Evolutionary conservation across 2,797 vertebrate genomes (phyloP).

Genomic region (Delichon dasypus): DNA sequence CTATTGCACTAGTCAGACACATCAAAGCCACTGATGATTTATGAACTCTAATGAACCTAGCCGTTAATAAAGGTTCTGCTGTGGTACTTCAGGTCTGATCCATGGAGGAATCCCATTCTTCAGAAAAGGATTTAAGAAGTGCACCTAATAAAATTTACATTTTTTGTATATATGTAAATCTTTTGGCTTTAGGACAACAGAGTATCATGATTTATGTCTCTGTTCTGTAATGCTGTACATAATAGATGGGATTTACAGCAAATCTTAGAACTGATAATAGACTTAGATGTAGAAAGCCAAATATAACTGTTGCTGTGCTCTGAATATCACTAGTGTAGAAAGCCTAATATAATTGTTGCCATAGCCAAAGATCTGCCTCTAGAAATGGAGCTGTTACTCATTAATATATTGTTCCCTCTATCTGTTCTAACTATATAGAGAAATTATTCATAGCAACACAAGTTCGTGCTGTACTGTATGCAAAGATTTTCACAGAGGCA

Average conservation of each 20-base stretch:
- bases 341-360: too few species aligned
- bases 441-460: background rate
- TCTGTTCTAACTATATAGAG: background rate
- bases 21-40: background rate
- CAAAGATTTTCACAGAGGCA: background rate
- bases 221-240: background rate
- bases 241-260: background rate
- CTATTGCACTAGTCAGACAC: background rate
- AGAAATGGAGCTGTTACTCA: background rate
- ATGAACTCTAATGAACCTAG: background rate
- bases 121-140: background rate
- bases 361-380: background rate
- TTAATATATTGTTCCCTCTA: background rate
- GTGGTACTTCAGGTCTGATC: background rate
- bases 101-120: background rate
- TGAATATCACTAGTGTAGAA: too few species aligned
- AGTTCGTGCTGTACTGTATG: fast-evolving
- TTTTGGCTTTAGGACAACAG: background rate
- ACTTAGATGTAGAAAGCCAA: background rate
- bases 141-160: background rate
- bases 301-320: background rate
- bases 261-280: background rate
- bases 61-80: background rate
- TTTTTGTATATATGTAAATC: background rate
- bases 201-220: background rate